phyloP scores from a whole-genome alignment of 2,888 invertebrate species.

The Xestia rhomboidea region DNA sequence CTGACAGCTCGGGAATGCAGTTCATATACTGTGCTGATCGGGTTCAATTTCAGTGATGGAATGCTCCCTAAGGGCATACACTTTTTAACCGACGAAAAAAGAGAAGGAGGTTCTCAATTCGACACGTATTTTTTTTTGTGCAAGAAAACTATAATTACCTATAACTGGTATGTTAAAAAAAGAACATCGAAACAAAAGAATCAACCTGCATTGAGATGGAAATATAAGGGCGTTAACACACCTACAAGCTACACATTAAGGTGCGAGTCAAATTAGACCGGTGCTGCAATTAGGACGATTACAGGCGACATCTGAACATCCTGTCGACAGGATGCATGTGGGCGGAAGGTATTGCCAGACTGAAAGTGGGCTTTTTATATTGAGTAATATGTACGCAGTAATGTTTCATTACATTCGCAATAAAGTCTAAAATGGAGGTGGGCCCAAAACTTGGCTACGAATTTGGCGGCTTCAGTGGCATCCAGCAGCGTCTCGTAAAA shows the following conservation, averaged over 20 bases:
- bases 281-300: slow-evolving; percentile 79
- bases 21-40: background rate
- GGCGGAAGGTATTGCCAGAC: slow-evolving; percentile 55
- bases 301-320: slow-evolving; percentile 63
- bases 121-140: background rate
- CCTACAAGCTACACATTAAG: slow-evolving; percentile 74
- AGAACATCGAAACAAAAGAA: slow-evolving; percentile 75
- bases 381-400: background rate
- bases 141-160: slow-evolving; percentile 21
- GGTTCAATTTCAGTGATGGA: background rate
- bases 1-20: no score
- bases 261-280: slow-evolving; percentile 82
- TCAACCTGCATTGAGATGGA: slow-evolving; percentile 78
- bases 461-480: background rate
- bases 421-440: background rate
- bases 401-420: background rate
- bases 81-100: no score
- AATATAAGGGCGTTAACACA: slow-evolving; percentile 73
- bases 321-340: slow-evolving; percentile 64
- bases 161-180: slow-evolving; percentile 20
- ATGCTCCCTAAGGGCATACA: background rate
- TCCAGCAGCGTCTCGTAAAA: background rate
- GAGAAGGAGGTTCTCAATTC: no score
- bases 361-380: slow-evolving; percentile 11
- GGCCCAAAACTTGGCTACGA: background rate